phyloP scores from a whole-genome alignment of 2,888 invertebrate genomes.

The Hanleya hanleyi region DNA sequence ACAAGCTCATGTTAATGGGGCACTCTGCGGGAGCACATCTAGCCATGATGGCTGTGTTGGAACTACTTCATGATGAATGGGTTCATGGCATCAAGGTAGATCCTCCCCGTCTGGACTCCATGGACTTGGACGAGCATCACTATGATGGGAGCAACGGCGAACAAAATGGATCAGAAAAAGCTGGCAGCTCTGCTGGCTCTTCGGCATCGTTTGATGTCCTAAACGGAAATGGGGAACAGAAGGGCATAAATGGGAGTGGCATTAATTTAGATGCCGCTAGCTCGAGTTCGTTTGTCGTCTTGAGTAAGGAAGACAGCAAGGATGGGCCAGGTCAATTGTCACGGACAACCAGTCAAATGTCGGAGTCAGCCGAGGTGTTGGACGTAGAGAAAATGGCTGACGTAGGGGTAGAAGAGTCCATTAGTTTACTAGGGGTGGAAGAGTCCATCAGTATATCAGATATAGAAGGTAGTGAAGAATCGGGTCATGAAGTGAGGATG shows the following conservation, averaged over 20 bases:
- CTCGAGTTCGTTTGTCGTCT: not conserved
- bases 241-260: not conserved
- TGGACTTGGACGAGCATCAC: slow-evolving; percentile 15
- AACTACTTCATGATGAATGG: slow-evolving; percentile 58
- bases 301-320: slow-evolving; percentile 9
- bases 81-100: slow-evolving; percentile 8
- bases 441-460: slow-evolving; percentile 10
- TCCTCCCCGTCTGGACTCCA: slow-evolving; percentile 6
- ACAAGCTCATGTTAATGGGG: slow-evolving; percentile 63
- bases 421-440: slow-evolving; percentile 6
- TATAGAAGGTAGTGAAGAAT: slow-evolving; percentile 10
- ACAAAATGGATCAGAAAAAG: slow-evolving; percentile 35
- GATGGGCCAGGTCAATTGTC: slow-evolving; percentile 17
- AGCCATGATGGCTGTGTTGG: slow-evolving; percentile 62
- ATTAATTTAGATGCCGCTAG: not conserved
- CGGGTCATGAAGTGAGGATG: slow-evolving; percentile 9
- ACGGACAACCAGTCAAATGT: slow-evolving; percentile 4
- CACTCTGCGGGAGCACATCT: slow-evolving; percentile 72
- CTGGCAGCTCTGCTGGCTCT: slow-evolving; percentile 8
- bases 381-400: slow-evolving; percentile 18
- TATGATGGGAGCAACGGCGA: slow-evolving; percentile 33
- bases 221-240: slow-evolving; percentile 13
- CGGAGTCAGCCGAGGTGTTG: slow-evolving; percentile 5
- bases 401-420: slow-evolving; percentile 19
- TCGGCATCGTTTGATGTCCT: slow-evolving; percentile 32